phyloP scores from a whole-genome alignment of 2,888 invertebrate genomes.

The Onchidella celtica region DNA sequence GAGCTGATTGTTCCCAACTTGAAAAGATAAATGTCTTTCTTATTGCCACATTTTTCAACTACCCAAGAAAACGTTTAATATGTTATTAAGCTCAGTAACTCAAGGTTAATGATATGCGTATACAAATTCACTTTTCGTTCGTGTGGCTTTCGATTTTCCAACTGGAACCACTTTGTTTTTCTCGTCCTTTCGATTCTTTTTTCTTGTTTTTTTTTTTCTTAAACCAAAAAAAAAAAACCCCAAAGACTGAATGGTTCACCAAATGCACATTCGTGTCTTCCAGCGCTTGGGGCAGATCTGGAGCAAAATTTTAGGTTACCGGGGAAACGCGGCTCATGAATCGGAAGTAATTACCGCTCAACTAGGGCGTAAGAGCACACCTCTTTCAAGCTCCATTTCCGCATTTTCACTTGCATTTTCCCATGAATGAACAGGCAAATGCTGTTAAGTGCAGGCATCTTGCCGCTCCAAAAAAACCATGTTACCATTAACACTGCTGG shows the following conservation, averaged over 20 bases:
- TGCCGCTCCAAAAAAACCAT: too few relatives aligned
- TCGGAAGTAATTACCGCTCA: conserved; percentile 32
- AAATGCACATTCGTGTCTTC: background rate
- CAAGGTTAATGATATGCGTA: too few relatives aligned
- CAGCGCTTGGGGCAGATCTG: background rate
- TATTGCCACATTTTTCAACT: too few relatives aligned
- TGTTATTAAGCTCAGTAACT: too few relatives aligned
- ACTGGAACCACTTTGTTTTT: background rate
- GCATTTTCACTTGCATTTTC: background rate
- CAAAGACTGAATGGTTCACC: background rate
- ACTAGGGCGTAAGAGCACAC: background rate
- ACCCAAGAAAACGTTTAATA: too few relatives aligned
- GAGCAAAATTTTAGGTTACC: conserved; percentile 8
- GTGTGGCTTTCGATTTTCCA: too few relatives aligned
- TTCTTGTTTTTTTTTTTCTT: background rate
- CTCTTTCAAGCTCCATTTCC: conserved; percentile 24
- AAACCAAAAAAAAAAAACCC: background rate
- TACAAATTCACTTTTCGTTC: too few relatives aligned
- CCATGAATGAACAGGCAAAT: background rate
- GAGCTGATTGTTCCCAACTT: too few relatives aligned
- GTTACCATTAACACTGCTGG: too few relatives aligned
- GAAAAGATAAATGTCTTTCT: too few relatives aligned
- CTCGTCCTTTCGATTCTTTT: background rate
- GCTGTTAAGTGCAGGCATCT: too few relatives aligned
- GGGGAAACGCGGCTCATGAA: background rate